Percentiles rank a stretch among this genome's conserved stretches.
Conservation (phyloP, 2,113 vertebrate species). For the Gorilla gorilla region DNA sequence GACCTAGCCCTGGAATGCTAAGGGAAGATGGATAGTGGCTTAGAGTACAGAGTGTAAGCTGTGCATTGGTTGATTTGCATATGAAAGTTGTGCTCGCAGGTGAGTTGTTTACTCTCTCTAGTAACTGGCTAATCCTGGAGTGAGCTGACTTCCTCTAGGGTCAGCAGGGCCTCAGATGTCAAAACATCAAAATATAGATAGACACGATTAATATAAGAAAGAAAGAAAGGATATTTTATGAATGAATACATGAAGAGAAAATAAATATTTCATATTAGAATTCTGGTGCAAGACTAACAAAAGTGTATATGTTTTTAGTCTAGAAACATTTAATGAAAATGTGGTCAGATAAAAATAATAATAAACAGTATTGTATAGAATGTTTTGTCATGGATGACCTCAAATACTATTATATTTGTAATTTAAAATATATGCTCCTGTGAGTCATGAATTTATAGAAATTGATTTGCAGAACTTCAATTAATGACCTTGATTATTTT, state of each 20-base stretch:
- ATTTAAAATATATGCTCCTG: constrained; percentile 45
- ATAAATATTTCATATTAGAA: constrained; percentile 27
- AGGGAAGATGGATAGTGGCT: neutral
- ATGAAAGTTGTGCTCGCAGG: neutral
- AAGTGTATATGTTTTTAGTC: neutral
- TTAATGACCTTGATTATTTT: constrained; percentile 68
- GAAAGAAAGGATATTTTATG: neutral
- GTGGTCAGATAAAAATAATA: neutral
- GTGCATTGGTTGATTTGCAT: neutral
- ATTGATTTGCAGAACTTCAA: constrained; percentile 60
- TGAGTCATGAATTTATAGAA: constrained; percentile 40
- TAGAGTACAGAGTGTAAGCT: neutral
- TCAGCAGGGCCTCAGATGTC: neutral
- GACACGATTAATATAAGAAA: neutral
- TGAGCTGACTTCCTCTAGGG: neutral
- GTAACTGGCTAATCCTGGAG: neutral
- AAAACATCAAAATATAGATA: neutral
- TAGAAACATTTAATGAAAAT: neutral
- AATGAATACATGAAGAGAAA: constrained; percentile 22
- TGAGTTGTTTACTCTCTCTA: neutral
- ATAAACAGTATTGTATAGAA: neutral
- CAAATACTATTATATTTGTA: constrained; percentile 41
- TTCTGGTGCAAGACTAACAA: neutral
- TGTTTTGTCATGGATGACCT: neutral
- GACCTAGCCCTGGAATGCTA: neutral